Conservation (phyloP, 2,888 invertebrate genomes). For the Loripinus fragilis region DNA sequence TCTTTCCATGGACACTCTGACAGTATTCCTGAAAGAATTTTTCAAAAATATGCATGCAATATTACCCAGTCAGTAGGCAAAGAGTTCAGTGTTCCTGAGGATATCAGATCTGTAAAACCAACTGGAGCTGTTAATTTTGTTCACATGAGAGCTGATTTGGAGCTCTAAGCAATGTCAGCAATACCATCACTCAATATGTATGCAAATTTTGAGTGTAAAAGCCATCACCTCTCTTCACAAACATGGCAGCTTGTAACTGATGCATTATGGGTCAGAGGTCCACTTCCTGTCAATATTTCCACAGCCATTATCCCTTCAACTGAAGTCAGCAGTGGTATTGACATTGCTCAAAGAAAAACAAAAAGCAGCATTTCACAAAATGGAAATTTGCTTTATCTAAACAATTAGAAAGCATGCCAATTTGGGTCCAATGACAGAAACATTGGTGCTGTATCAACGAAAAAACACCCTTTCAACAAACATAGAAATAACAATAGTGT, state of each 20-base stretch:
- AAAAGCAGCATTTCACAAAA: conserved; percentile 3
- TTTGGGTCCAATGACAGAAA: neutral
- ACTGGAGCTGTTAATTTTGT: too few relatives aligned
- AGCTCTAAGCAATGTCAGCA: too few relatives aligned
- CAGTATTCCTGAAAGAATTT: too few relatives aligned
- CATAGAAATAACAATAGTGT: too few relatives aligned
- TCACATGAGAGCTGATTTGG: too few relatives aligned
- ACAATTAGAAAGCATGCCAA: conserved; percentile 11
- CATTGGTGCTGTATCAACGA: too few relatives aligned
- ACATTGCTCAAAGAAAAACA: neutral
- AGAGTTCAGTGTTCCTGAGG: too few relatives aligned
- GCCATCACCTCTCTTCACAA: neutral
- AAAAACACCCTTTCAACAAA: too few relatives aligned
- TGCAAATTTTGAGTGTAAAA: neutral
- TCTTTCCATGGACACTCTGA: too few relatives aligned
- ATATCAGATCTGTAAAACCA: too few relatives aligned
- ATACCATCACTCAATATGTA: neutral
- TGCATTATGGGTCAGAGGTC: conserved; percentile 11
- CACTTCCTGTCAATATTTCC: conserved; percentile 13
- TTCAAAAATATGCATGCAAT: too few relatives aligned
- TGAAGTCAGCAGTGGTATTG: neutral
- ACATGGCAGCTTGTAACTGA: neutral
- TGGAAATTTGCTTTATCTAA: conserved; percentile 11
- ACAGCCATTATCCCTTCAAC: neutral
- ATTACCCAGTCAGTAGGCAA: too few relatives aligned